Percentiles rank a stretch among this genome's conserved stretches.
These are phyloP conservation scores for Pegea sp. DNA, from an alignment of 23 tunicate species.

Conservation along the genomic window DNA sequence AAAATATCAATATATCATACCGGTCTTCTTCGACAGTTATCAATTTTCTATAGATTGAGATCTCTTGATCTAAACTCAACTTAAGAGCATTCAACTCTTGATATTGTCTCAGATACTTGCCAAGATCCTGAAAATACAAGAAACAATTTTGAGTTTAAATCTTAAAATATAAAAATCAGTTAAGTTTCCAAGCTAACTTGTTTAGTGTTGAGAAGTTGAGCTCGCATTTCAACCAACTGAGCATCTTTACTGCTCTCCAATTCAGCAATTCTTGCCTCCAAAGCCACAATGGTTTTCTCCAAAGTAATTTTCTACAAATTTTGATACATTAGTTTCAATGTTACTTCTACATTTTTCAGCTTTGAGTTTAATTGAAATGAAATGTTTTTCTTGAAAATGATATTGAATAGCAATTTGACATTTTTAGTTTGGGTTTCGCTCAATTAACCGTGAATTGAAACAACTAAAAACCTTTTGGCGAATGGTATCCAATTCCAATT, in stretches of 20 bases:
- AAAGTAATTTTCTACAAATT: constrained; percentile 6
- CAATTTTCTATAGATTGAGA: constrained; percentile 60
- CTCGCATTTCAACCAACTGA: neutral
- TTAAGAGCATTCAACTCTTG: constrained; percentile 39
- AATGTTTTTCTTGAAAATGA: too few relatives aligned
- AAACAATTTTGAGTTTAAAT: too few relatives aligned
- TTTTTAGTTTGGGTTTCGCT: too few relatives aligned
- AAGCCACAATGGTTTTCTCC: constrained; percentile 9
- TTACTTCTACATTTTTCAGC: too few relatives aligned
- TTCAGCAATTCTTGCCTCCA: constrained; percentile 11
- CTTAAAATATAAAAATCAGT: too few relatives aligned
- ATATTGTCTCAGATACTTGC: constrained; percentile 58
- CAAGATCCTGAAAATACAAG: constrained; percentile 46
- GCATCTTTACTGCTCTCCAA: neutral
- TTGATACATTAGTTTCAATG: too few relatives aligned
- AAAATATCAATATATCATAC: constrained; percentile 9
- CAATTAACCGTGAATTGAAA: too few relatives aligned
- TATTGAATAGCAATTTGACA: too few relatives aligned
- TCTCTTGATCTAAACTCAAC: constrained; percentile 71
- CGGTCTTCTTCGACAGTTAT: constrained; percentile 43
- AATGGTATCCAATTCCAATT: constrained; percentile 61
- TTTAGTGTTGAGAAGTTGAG: neutral
- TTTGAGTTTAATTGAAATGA: too few relatives aligned
- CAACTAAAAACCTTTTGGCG: constrained; percentile 38
- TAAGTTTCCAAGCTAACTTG: too few relatives aligned